Evolutionary conservation across 23 tunicate species (phyloP).

Genomic region (Phallusia fumigata): DNA sequence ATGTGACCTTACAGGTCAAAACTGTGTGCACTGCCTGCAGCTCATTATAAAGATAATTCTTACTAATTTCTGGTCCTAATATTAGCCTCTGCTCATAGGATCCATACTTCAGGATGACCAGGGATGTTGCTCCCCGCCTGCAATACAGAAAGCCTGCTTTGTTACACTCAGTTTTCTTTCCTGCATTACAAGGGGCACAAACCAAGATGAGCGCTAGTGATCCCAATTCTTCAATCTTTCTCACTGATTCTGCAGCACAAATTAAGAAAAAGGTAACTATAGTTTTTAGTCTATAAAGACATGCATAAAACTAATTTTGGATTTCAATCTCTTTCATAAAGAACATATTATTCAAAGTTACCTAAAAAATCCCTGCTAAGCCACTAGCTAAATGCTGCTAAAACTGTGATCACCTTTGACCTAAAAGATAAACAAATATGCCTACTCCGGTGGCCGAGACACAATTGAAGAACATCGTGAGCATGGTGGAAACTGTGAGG

Average conservation of each 20-base stretch:
- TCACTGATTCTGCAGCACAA: slow-evolving; percentile 93
- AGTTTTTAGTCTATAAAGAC: no score
- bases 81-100: slow-evolving; percentile 39
- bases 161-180: slow-evolving; percentile 93
- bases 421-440: slow-evolving; percentile 97
- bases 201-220: slow-evolving; percentile 96
- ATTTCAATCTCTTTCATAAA: no score
- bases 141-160: slow-evolving; percentile 81
- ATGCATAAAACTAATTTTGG: no score
- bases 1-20: no score
- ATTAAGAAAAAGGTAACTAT: slow-evolving; percentile 83
- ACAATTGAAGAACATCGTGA: slow-evolving; percentile 85
- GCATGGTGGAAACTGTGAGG: slow-evolving; percentile 78
- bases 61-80: neutral
- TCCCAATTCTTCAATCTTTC: slow-evolving; percentile 75
- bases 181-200: slow-evolving; percentile 99
- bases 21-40: no score
- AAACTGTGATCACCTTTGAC: no score
- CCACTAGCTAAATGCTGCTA: no score
- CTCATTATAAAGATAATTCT: no score
- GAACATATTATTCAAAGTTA: no score
- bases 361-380: no score
- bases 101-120: slow-evolving; percentile 99
- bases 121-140: slow-evolving; percentile 95
- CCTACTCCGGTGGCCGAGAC: slow-evolving; percentile 89